Evolutionary conservation across 2,113 vertebrate species (phyloP).

Genomic region (Podocnemis expansa): DNA sequence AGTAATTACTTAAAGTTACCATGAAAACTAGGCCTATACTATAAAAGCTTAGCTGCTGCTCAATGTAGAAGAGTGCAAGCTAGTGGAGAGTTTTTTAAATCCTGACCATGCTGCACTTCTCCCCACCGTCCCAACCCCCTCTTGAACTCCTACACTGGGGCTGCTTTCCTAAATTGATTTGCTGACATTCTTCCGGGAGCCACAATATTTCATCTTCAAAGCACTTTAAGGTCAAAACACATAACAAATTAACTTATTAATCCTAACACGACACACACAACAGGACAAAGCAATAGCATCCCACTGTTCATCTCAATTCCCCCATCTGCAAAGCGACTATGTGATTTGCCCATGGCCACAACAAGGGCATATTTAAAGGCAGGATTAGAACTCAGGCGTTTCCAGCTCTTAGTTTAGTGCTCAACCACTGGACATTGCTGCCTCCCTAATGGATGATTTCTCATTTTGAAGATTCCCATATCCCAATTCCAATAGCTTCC

Average conservation of each 20-base stretch:
- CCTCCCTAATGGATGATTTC: background rate
- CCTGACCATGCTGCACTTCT: no score
- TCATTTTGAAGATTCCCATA: accelerated
- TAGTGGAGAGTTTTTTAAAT: no score
- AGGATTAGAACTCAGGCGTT: background rate
- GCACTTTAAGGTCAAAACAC: conserved; percentile 41
- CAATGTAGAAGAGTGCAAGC: no score
- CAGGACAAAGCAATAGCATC: background rate
- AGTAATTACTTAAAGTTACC: no score
- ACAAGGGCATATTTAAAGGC: background rate
- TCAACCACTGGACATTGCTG: background rate
- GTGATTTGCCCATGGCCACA: background rate
- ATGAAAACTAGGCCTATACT: no score
- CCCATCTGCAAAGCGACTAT: background rate
- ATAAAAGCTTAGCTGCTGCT: no score
- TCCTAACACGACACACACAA: background rate
- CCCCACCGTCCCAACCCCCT: no score
- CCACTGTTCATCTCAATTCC: background rate
- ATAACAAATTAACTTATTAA: conserved; percentile 37
- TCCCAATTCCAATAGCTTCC: conserved; percentile 16
- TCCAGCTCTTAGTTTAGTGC: background rate
- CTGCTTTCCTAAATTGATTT: no score
- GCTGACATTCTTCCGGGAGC: no score
- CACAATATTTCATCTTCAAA: conserved; percentile 53
- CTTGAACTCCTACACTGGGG: no score